A percentile compares a stretch with the other conserved stretches of the same genome.
Evolutionary conservation across 2,113 vertebrate genomes (phyloP).

Genomic region (Myotis davidii): DNA sequence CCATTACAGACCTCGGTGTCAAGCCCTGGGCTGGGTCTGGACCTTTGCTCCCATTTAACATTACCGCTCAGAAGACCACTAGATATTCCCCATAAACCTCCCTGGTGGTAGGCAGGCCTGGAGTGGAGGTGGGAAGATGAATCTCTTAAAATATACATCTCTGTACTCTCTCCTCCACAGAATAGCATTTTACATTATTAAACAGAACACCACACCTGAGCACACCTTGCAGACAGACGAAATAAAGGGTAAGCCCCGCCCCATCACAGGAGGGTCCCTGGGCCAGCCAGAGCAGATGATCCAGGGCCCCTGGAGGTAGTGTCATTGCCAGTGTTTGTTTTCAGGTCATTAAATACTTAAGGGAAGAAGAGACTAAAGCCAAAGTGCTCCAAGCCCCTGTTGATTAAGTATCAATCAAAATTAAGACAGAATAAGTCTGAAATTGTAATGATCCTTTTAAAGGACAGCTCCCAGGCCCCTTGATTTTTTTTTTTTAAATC

Average conservation of each 20-base stretch:
- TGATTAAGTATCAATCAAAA: conserved; percentile 57
- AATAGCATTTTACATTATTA: conserved; percentile 55
- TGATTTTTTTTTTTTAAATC: not conserved
- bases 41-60: not conserved
- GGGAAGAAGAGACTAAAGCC: conserved; percentile 8
- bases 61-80: not conserved
- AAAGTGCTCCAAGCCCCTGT: not conserved
- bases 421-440: conserved; percentile 23
- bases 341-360: conserved; percentile 69
- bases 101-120: not conserved
- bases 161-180: not conserved
- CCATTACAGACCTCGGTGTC: not conserved
- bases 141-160: conserved; percentile 50
- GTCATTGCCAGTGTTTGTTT: conserved; percentile 51
- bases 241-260: not conserved
- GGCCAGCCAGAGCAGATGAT: not conserved
- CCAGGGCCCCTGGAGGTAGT: not conserved
- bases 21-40: not conserved
- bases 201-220: conserved; percentile 58
- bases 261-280: not conserved
- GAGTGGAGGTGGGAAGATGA: not conserved
- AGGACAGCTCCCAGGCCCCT: not conserved
- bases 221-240: conserved; percentile 4
- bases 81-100: not conserved
- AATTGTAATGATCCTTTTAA: not conserved